Percentiles rank a stretch among this genome's conserved stretches.
Conservation (phyloP, 2,113 vertebrate genomes). For the Podocnemis expansa region DNA sequence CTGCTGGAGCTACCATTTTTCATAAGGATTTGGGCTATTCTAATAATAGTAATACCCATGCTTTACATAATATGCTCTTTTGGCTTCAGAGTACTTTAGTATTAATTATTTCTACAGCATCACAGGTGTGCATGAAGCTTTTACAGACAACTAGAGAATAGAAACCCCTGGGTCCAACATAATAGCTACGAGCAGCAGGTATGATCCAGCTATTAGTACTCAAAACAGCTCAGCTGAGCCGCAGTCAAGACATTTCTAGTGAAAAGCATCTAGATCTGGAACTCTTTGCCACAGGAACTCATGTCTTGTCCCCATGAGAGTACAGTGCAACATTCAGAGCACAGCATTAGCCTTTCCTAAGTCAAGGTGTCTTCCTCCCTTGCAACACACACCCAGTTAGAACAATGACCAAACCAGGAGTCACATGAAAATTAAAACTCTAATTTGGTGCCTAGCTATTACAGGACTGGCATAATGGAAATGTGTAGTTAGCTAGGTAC, state of each 20-base stretch:
- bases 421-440: background rate
- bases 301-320: background rate
- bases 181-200: background rate
- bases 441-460: background rate
- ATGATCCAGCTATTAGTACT: background rate
- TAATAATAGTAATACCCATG: background rate
- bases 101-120: background rate
- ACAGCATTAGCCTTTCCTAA: background rate
- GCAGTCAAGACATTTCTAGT: background rate
- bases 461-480: background rate
- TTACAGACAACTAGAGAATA: background rate
- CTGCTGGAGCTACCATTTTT: fast-evolving
- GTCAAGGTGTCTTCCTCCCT: background rate
- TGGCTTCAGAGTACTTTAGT: background rate
- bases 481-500: background rate
- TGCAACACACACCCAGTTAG: background rate
- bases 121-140: fast-evolving
- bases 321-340: background rate
- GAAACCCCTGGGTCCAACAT: background rate
- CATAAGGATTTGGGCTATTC: background rate
- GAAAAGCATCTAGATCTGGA: background rate
- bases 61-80: background rate
- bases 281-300: background rate
- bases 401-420: background rate
- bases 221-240: background rate